These are phyloP conservation scores for Drosophila simulans DNA, from an alignment of 1,140 invertebrate genomes.

Conservation along the genomic window DNA sequence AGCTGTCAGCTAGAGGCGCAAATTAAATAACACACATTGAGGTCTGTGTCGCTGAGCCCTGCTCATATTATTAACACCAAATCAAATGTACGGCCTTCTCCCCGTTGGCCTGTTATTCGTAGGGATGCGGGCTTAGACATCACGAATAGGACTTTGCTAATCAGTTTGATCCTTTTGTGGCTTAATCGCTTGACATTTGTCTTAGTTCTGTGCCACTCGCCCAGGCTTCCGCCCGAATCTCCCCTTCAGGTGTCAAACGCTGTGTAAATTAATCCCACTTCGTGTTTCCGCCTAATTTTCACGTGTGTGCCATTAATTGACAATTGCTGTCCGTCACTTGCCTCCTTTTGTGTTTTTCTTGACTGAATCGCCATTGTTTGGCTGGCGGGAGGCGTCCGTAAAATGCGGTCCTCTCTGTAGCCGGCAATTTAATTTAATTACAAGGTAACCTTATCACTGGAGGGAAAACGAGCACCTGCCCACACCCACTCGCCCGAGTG, in stretches of 20 bases:
- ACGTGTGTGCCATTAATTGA: constrained; percentile 69
- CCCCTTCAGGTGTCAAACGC: constrained; percentile 55
- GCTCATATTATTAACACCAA: constrained; percentile 79
- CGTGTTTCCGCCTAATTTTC: constrained; percentile 59
- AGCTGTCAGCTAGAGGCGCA: constrained; percentile 59
- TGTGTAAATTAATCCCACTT: constrained; percentile 71
- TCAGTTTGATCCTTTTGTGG: constrained; percentile 77
- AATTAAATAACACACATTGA: constrained; percentile 79
- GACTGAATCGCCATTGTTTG: constrained; percentile 24
- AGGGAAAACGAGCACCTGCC: constrained; percentile 66
- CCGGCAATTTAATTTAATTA: constrained; percentile 77
- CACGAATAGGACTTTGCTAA: constrained; percentile 70
- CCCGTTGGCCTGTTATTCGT: constrained; percentile 31
- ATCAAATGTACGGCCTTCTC: constrained; percentile 50
- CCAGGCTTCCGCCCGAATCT: not conserved
- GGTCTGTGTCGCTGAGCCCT: constrained; percentile 47
- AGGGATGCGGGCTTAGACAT: constrained; percentile 10
- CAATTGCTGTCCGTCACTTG: constrained; percentile 38
- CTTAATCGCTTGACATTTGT: constrained; percentile 81
- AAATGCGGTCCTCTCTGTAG: constrained; percentile 41
- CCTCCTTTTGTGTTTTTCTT: constrained; percentile 19
- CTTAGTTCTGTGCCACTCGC: constrained; percentile 54
- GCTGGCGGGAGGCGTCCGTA: constrained; percentile 15
- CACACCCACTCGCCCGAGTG: constrained; percentile 12
- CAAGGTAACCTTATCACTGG: constrained; percentile 71